Evolutionary conservation across 2,888 invertebrate species (phyloP), one percentile per base, ranked within the genome.

Genomic region (Geophilus truncorum): DNA sequence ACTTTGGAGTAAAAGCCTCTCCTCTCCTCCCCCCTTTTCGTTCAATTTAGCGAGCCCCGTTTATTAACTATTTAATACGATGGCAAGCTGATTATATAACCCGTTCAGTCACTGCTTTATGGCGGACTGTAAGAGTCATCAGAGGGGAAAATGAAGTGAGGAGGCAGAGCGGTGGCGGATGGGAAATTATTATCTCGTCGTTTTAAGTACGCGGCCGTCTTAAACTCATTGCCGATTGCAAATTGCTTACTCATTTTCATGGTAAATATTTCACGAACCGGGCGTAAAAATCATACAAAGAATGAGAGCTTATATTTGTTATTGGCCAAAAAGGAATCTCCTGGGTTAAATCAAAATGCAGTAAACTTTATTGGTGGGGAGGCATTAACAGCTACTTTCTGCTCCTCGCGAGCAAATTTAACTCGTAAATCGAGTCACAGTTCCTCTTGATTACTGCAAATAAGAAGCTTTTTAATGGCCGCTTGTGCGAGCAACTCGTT

Each of bases 1-100:
- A 70, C 70, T 70, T 70, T 25, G n/a, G n/a, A 70, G 70, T 70
- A 70, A 70, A 70, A 70, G 70, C 28, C 28, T 10, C n/a, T n/a
- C n/a, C n/a, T n/a, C n/a, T n/a, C n/a, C n/a, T n/a, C n/a, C n/a
- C n/a, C n/a, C n/a, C n/a, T n/a, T n/a, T n/a, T 70, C 70, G 70
- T 70, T 70, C 70, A 70, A 70, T 70, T 70, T 70, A 70, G 15
- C 25, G 25, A 10, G 70, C 12, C 12, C 70, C 70, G 70, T 70
- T 70, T 70, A 70, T 70, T 70, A 70, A 70, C 70, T 70, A 70
- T 70, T 70, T 70, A 70, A 70, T 70, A 70, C 70, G 70, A 70
- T 70, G 70, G 70, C 70, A 70, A 70, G 70, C 70, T 70, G 70
- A 70, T 70, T 70, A 70, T 70, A 70, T 70, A 70, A 70, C 25